phyloP scores from a whole-genome alignment of 1,140 invertebrate genomes.

The Leptinotarsa undecemlineata region DNA sequence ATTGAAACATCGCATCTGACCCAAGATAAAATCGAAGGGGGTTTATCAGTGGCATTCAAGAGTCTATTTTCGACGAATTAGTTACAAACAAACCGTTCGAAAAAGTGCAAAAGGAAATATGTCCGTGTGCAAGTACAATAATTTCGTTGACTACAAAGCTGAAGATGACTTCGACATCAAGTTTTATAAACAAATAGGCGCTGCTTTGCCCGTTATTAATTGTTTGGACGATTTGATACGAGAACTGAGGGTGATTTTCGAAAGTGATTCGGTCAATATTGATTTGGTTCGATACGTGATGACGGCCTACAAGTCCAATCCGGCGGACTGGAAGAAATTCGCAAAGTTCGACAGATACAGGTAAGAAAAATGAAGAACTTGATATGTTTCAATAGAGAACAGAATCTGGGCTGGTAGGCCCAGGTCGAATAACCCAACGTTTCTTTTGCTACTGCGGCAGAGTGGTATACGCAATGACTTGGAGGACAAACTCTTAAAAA shows the following conservation, averaged over 20 bases:
- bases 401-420: too few species aligned
- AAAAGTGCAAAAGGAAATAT: constrained; percentile 26
- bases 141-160: constrained; percentile 24
- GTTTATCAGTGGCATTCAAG: constrained; percentile 4
- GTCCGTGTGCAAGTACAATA: constrained; percentile 38
- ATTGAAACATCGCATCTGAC: constrained; percentile 8
- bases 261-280: constrained; percentile 79
- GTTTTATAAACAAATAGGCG: constrained; percentile 43
- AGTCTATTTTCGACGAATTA: neutral
- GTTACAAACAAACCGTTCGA: neutral
- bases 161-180: constrained; percentile 35
- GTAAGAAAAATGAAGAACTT: constrained; percentile 59
- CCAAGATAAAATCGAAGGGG: constrained; percentile 23
- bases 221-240: constrained; percentile 74
- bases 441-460: too few species aligned
- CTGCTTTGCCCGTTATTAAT: constrained; percentile 49
- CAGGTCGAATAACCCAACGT: too few species aligned
- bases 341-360: constrained; percentile 93
- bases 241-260: constrained; percentile 76
- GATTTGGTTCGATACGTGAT: constrained; percentile 86
- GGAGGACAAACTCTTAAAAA: too few species aligned
- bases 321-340: constrained; percentile 89
- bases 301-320: constrained; percentile 84
- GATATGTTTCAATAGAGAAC: too few species aligned
- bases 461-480: too few species aligned